Base-by-base conservation (phyloP, 2,113 vertebrate genomes). In the Xenopus laevis region DNA sequence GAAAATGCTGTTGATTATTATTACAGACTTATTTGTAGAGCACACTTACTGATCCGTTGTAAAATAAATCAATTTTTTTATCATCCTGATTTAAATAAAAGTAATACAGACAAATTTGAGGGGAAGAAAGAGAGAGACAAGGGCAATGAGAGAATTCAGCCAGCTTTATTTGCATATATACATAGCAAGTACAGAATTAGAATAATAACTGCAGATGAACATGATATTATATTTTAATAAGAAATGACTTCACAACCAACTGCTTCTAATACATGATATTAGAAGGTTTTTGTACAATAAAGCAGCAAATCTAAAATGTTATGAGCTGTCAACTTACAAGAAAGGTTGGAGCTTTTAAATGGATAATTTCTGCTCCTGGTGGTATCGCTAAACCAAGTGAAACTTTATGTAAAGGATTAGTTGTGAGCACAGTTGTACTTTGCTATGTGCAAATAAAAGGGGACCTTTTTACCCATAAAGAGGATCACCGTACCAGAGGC, bases 61-160 rank as follows among this genome's bases (percentile, higher is more conserved):
- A 91, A 92, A 92, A 93, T 93, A 93, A 94, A 94, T 94, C 91
- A 92, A 89, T 87, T 90, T 93, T 92, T 93, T 93, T 93, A 93
- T 92, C 91, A 88, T 92, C 91, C 57, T 85, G 80, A 84, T 92
- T 91, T 88, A 90, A 92, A 91, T 91, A 91, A 88, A 89, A 87
- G 88, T 88, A 90, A 86, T 82, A 81, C 81, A 81, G 84, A 83
- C 79, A 47, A 86, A 84, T 47, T 23, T 40, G 33, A 40, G 33
- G 33, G 33, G 33, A 40, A 40, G 33, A 40, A 3, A 33, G 30
- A 33, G 30, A 33, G 83, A 27, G 81, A 16, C 10, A 86, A 87
- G 52, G n/a, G 47, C 57, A 46, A 57, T 57, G 21, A 10, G 15
- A 59, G 86, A 84, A 82, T 83, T 82, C 81, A 73, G 85, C 80